These are phyloP conservation scores for Trachemys scripta DNA, from an alignment of 2,113 vertebrate species.

Conservation along the genomic window DNA sequence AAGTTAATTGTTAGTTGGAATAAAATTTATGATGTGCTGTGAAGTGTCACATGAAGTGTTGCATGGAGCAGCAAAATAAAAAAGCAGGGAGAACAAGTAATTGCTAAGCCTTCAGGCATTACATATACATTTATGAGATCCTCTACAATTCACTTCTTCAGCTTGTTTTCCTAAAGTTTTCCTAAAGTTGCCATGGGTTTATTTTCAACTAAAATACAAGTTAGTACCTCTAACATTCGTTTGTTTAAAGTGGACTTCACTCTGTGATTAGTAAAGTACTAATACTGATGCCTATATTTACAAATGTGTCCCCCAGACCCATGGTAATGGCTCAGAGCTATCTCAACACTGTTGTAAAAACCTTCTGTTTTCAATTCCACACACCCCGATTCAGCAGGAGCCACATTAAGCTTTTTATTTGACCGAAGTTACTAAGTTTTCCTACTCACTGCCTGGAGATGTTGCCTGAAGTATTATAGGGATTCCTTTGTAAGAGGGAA, in stretches of 20 bases:
- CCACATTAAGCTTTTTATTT: background rate
- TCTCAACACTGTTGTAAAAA: background rate
- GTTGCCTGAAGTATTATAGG: background rate
- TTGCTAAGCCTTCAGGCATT: constrained; percentile 46
- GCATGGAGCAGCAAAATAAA: constrained; percentile 50
- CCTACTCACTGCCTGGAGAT: background rate
- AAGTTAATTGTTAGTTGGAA: constrained; percentile 65
- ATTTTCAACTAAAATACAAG: constrained; percentile 38
- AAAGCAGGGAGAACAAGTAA: constrained; percentile 32
- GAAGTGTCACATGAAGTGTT: constrained; percentile 35
- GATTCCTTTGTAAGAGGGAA: background rate
- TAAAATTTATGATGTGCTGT: constrained; percentile 45
- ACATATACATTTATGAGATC: constrained; percentile 64
- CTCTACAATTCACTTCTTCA: constrained; percentile 52
- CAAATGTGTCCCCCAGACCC: background rate
- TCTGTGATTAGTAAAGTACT: background rate
- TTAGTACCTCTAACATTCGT: constrained; percentile 3
- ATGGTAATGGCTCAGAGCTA: background rate
- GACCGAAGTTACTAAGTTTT: background rate
- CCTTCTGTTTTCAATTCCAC: background rate
- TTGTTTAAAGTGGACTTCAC: constrained; percentile 18
- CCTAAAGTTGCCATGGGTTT: constrained; percentile 53
- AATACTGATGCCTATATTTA: background rate
- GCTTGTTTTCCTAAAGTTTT: constrained; percentile 64
- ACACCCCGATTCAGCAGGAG: background rate